Evolutionary conservation across 2,113 vertebrate species (phyloP).

Genomic region (Accipiter virgatus): DNA sequence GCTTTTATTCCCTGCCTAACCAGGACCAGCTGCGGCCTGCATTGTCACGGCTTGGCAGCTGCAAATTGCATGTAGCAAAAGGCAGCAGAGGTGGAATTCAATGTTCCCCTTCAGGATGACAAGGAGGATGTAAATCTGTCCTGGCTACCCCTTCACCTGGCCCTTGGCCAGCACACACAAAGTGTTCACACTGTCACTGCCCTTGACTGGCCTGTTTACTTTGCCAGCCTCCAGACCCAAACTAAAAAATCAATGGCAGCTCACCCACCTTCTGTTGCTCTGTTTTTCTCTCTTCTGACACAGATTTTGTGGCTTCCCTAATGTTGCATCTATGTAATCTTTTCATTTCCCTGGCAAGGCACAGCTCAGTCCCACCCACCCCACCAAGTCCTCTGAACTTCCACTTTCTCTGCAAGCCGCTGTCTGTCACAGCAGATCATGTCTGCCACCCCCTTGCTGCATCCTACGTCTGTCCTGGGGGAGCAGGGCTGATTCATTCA

Average conservation of each 20-base stretch:
- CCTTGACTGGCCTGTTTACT: background rate
- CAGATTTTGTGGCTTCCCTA: background rate
- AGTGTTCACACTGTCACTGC: background rate
- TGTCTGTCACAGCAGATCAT: conserved; percentile 48
- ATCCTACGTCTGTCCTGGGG: conserved; percentile 38
- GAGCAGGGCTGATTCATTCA: conserved; percentile 68
- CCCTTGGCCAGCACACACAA: too few relatives aligned
- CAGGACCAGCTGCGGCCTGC: background rate
- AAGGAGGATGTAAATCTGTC: background rate
- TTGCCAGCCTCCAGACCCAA: background rate
- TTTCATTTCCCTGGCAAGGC: background rate
- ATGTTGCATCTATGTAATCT: background rate
- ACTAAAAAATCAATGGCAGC: background rate
- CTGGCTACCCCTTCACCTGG: background rate
- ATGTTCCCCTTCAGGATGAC: background rate
- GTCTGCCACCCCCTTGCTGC: conserved; percentile 40
- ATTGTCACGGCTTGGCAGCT: background rate
- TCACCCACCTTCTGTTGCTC: background rate
- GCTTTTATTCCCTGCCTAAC: background rate
- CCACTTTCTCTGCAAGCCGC: background rate
- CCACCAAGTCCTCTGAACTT: background rate
- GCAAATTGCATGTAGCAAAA: background rate
- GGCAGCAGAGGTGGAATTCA: background rate
- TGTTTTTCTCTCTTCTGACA: background rate
- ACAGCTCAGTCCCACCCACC: background rate